These are phyloP conservation scores for Chaetorhynchus papuensis DNA, from an alignment of 2,113 vertebrate species.

Conservation along the genomic window DNA sequence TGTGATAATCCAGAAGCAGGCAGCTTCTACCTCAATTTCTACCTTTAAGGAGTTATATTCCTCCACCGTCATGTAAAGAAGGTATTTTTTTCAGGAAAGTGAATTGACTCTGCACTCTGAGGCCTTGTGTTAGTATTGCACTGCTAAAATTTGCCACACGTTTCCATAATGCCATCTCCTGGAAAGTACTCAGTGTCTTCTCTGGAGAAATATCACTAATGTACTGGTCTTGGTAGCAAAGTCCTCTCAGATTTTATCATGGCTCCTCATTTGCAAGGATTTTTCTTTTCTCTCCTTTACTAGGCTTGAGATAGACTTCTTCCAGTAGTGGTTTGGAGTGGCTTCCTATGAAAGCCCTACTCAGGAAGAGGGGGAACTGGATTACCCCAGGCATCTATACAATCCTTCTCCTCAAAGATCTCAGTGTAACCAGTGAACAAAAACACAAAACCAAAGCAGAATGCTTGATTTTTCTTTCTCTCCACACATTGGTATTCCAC, in stretches of 20 bases:
- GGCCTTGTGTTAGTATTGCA: not conserved
- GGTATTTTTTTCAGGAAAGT: not conserved
- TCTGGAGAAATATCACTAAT: not conserved
- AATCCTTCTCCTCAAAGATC: slow-evolving; percentile 33
- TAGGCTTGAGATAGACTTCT: not conserved
- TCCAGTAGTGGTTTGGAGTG: not conserved
- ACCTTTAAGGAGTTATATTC: not conserved
- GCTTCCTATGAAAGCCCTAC: not conserved
- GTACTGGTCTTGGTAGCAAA: not conserved
- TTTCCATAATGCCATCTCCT: not conserved
- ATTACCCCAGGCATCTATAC: slow-evolving; percentile 10
- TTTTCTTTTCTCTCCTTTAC: not conserved
- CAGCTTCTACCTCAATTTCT: not conserved
- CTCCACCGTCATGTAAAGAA: not conserved
- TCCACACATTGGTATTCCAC: slow-evolving; percentile 53
- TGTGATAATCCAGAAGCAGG: not conserved
- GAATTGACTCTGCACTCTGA: not conserved
- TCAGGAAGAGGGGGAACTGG: not conserved
- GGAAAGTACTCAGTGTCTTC: not conserved
- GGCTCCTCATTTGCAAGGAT: not conserved
- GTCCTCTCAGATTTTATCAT: not conserved
- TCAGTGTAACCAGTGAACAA: slow-evolving; percentile 35
- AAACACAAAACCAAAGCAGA: slow-evolving; percentile 19
- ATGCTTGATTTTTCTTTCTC: slow-evolving; percentile 39
- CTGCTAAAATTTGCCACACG: not conserved